Conservation (phyloP, 2,113 vertebrate genomes). For the Tragulus kanchil region DNA sequence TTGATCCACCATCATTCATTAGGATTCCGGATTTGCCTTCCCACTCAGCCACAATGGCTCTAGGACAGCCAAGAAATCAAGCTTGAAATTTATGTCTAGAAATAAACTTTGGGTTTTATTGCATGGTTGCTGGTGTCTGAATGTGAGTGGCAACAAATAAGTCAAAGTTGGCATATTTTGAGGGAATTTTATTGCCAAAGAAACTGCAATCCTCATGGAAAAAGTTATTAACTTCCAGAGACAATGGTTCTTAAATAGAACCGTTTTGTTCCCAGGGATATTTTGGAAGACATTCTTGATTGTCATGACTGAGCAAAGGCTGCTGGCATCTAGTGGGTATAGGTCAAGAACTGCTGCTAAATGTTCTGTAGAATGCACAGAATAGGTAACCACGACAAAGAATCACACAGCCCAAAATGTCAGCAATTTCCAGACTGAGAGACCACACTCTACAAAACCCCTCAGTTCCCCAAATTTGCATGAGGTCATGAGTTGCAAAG, state of each 20-base stretch:
- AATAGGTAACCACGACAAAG: not conserved
- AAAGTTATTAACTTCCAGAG: not conserved
- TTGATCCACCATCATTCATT: not conserved
- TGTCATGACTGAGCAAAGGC: not conserved
- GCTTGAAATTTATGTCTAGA: constrained; percentile 29
- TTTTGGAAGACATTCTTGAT: constrained; percentile 17
- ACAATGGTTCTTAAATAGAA: not conserved
- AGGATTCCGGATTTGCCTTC: not conserved
- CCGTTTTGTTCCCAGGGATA: not conserved
- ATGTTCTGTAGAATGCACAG: not conserved
- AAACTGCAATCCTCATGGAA: not conserved
- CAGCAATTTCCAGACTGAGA: not conserved
- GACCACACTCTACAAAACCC: not conserved
- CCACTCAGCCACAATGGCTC: not conserved
- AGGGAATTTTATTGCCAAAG: not conserved
- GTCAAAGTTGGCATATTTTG: constrained; percentile 20
- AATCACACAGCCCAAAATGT: not conserved
- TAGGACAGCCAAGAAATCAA: not conserved
- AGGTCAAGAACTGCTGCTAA: not conserved
- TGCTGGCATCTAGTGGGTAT: not conserved
- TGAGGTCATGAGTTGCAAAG: not conserved
- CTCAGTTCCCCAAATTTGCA: not conserved
- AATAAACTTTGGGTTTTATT: constrained; percentile 39
- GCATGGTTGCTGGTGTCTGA: not conserved
- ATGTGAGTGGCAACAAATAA: constrained; percentile 41